phyloP scores from a whole-genome alignment of 2,888 invertebrate species.

The Polymixis flavicincta region DNA sequence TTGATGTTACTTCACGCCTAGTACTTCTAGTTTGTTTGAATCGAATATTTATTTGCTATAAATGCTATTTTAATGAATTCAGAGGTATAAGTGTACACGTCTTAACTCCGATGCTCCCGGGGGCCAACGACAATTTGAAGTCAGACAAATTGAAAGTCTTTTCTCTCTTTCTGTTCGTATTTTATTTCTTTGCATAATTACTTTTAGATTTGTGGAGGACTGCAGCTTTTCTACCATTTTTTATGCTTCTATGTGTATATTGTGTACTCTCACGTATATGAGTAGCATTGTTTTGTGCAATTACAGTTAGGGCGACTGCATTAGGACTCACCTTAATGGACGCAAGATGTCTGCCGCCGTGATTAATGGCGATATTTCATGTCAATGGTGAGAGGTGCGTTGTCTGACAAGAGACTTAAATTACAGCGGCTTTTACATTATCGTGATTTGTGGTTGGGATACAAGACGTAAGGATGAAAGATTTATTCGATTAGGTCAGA shows the following conservation, averaged over 20 bases:
- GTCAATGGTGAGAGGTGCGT: constrained; percentile 31
- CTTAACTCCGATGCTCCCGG: no score
- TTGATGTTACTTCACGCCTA: no score
- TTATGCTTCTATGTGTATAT: no score
- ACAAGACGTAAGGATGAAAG: neutral
- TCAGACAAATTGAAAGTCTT: neutral
- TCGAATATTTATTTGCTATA: no score
- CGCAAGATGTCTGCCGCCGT: constrained; percentile 31
- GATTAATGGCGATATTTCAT: constrained; percentile 48
- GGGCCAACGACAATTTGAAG: no score
- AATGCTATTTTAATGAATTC: no score
- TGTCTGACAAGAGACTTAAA: constrained; percentile 29
- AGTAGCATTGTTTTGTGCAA: constrained; percentile 23
- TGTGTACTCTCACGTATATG: no score
- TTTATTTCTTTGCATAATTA: neutral
- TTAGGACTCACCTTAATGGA: constrained; percentile 47
- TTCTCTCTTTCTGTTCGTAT: neutral
- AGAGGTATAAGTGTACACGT: no score
- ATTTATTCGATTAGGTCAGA: neutral
- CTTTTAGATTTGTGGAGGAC: no score
- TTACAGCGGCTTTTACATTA: constrained; percentile 37
- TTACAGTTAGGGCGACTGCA: constrained; percentile 43
- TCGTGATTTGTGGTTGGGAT: constrained; percentile 21
- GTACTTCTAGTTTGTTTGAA: no score
- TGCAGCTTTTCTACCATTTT: no score